These are phyloP conservation scores for Hypotaenidia okinawae DNA, from an alignment of 2,797 vertebrate species.

Conservation along the genomic window DNA sequence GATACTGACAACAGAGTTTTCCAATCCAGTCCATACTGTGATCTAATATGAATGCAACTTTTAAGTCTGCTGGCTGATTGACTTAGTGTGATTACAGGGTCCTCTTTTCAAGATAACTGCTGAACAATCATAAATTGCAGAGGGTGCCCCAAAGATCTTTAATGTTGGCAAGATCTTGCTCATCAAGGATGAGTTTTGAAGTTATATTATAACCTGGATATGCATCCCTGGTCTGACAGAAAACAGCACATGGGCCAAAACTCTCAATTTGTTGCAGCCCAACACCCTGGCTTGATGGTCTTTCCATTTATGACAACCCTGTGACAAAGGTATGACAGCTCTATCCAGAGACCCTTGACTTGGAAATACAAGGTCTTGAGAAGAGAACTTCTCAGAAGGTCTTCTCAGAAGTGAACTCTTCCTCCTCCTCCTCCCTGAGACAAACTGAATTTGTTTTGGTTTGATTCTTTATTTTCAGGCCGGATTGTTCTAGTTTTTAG, in stretches of 20 bases:
- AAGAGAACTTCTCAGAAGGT: neutral
- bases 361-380: neutral
- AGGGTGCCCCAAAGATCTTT: neutral
- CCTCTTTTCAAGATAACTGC: neutral
- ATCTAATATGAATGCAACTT: neutral
- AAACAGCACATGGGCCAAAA: neutral
- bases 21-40: neutral
- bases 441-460: neutral
- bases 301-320: neutral
- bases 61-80: neutral
- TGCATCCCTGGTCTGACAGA: neutral
- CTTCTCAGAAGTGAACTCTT: neutral
- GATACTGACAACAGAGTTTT: neutral
- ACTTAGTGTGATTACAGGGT: rapidly evolving
- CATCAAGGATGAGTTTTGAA: neutral
- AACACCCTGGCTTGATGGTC: rapidly evolving
- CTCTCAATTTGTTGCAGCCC: neutral
- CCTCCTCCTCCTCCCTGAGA: neutral
- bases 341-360: neutral
- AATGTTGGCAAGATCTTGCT: neutral
- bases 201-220: neutral
- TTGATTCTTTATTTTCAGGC: neutral
- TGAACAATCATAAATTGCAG: neutral
- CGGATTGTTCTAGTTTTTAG: neutral
- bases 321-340: neutral